phyloP scores from a whole-genome alignment of 2,888 invertebrate genomes.

The Pollenia labialis region DNA sequence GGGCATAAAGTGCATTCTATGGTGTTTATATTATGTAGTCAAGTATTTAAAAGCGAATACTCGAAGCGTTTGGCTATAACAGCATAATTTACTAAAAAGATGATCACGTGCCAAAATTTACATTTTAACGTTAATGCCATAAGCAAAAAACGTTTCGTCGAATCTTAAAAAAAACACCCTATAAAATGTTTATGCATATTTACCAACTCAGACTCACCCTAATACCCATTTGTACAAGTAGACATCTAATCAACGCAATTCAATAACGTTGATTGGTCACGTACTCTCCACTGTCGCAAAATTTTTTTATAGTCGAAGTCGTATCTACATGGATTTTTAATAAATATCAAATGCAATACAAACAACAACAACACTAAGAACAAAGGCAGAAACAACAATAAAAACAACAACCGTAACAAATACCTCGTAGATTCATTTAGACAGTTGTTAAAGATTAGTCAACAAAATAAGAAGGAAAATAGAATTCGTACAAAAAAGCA shows the following conservation, averaged over 20 bases:
- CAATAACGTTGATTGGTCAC: constrained; percentile 72
- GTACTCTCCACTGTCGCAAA: constrained; percentile 57
- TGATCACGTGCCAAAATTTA: too few species aligned
- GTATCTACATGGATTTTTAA: constrained; percentile 59
- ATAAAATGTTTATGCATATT: too few species aligned
- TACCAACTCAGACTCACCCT: neutral
- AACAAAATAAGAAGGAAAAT: neutral
- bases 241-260: constrained; percentile 61
- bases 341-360: constrained; percentile 64
- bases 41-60: too few species aligned
- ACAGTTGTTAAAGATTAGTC: constrained; percentile 27
- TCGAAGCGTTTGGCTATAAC: too few species aligned
- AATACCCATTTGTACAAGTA: neutral
- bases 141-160: too few species aligned
- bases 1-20: too few species aligned
- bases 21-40: too few species aligned
- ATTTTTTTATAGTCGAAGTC: constrained; percentile 42
- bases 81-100: too few species aligned
- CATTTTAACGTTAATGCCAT: too few species aligned
- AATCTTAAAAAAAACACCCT: too few species aligned
- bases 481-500: neutral
- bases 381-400: neutral
- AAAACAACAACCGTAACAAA: neutral
- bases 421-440: constrained; percentile 31
- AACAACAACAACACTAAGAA: constrained; percentile 2